Percentiles rank a stretch among this genome's conserved stretches.
Evolutionary conservation across 1,140 invertebrate species (phyloP).

Genomic region (Micrasema minimum): DNA sequence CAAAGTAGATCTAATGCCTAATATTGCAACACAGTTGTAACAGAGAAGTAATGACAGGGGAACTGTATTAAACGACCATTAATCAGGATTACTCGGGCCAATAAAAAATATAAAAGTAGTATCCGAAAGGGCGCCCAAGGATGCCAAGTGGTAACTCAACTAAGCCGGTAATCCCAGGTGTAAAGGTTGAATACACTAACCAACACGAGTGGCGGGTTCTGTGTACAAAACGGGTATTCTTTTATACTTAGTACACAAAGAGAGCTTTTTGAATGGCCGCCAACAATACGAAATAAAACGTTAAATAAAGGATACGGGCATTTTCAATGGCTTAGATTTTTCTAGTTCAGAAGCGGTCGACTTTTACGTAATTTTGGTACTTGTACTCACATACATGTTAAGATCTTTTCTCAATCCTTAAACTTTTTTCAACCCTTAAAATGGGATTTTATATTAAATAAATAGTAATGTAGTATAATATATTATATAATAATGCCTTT

Average conservation of each 20-base stretch:
- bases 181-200: constrained; percentile 39
- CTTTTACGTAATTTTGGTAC: too few relatives aligned
- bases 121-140: constrained; percentile 3
- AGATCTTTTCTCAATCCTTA: too few relatives aligned
- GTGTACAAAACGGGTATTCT: constrained; percentile 18
- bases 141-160: constrained; percentile 20
- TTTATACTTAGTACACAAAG: neutral
- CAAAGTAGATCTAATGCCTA: too few relatives aligned
- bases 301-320: neutral
- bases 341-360: too few relatives aligned
- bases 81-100: constrained; percentile 10
- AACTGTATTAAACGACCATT: constrained; percentile 17
- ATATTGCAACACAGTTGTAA: too few relatives aligned
- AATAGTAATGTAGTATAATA: too few relatives aligned
- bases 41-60: too few relatives aligned
- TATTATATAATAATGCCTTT: too few relatives aligned
- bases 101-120: neutral
- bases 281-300: constrained; percentile 5
- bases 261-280: neutral
- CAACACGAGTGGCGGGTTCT: constrained; percentile 36
- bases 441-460: too few relatives aligned
- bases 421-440: too few relatives aligned
- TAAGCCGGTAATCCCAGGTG: constrained; percentile 48
- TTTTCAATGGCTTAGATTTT: too few relatives aligned
- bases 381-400: too few relatives aligned